Evolutionary conservation across 1,140 invertebrate genomes (phyloP).

Genomic region (Aphaenogaster ashmeadi): DNA sequence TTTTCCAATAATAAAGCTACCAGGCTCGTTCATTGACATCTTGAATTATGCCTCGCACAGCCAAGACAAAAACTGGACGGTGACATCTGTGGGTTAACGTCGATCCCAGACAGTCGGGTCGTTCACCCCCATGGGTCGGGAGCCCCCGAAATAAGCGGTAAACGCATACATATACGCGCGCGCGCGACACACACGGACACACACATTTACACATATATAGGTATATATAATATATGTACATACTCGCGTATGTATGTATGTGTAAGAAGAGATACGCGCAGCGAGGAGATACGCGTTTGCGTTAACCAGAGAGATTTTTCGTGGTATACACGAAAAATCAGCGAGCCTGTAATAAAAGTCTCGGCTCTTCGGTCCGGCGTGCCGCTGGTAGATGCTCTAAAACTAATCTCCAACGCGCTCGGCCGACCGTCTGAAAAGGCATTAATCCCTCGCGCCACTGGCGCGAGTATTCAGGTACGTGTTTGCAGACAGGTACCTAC

Average conservation of each 20-base stretch:
- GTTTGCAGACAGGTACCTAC: slow-evolving; percentile 72
- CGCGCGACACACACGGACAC: background rate
- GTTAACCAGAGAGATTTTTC: slow-evolving; percentile 14
- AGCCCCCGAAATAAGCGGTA: slow-evolving; percentile 52
- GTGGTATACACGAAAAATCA: slow-evolving; percentile 6
- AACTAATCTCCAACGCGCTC: slow-evolving; percentile 64
- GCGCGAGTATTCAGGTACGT: slow-evolving; percentile 67
- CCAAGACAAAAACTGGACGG: slow-evolving; percentile 30
- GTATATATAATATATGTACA: background rate
- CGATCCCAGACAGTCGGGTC: slow-evolving; percentile 40
- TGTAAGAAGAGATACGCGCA: background rate
- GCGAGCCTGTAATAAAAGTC: slow-evolving; percentile 5
- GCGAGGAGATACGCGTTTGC: background rate
- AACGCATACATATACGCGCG: background rate
- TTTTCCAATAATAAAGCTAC: background rate
- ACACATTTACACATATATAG: background rate
- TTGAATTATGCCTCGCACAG: background rate
- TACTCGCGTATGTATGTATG: background rate
- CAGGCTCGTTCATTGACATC: slow-evolving; percentile 17
- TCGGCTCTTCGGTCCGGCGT: background rate
- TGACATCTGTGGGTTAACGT: slow-evolving; percentile 49
- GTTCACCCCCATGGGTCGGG: slow-evolving; percentile 37
- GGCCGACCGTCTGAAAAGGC: slow-evolving; percentile 60
- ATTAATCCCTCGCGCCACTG: slow-evolving; percentile 69
- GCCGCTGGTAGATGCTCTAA: slow-evolving; percentile 45